Base-by-base conservation (phyloP, 2,888 invertebrate species). In the Polydesmus complanatus region DNA sequence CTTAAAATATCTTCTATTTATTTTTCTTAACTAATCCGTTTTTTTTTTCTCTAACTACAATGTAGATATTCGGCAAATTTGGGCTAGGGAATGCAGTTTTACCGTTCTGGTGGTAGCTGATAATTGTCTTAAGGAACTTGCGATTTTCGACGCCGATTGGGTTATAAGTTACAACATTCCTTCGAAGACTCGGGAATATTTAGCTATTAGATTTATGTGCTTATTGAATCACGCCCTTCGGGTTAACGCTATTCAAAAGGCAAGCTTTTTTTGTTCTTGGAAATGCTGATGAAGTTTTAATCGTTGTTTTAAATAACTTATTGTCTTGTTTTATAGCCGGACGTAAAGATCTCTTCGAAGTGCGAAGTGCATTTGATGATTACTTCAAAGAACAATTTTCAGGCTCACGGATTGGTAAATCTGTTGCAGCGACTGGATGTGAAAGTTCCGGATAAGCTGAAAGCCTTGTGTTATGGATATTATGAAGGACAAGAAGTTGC, bases 141-240 rank as follows among this genome's bases (percentile, higher is more conserved):
- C 79, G 62, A 75, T 88, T 3, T 81, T 79, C 0, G 78, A 85
- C 70, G 84, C 84, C 0, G 77, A 80, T 56, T 77, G 80, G 67
- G 73, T 89, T 27, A 77, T 90, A 19, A 86, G 88, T 70, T 88
- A 80, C 72, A 83, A 85, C 1, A 71, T 88, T 65, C 83, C 85
- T 0, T 68, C 73, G 26, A 74, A 78, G 51, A 69, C 70, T 21
- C 54, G 54, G 27, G 54, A 49, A 14, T 53, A 55, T 3, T 55
- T 60, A 54, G 60, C 27, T 23, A 22, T 37, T 2, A 54, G 60
- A 47, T 60, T 60, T 22, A 48, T 54, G 19, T 60, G 48, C 55
- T 18, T 60, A 18, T 14, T 60, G 49, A 54, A 48, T 21, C 49
- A 55, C n/a, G 37, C 37, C 5, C 37, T 8, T 5, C 5, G 14